Conservation (phyloP, 2,888 invertebrate species). For the Zygogramma bicolorata region DNA sequence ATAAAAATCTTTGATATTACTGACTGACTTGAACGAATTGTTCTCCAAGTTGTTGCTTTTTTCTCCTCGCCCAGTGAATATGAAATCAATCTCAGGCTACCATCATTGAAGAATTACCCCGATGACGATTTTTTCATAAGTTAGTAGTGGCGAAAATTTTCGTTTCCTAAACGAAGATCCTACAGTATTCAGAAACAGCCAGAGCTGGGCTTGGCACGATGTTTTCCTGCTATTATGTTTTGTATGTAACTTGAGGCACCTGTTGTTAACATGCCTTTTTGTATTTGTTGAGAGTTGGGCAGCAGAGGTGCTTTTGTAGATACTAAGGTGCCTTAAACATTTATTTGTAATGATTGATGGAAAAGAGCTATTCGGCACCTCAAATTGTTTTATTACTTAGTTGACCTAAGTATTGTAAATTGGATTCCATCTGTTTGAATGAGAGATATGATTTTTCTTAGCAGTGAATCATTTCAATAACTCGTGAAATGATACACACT, state of each 20-base stretch:
- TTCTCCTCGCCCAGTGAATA: neutral
- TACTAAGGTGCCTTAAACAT: conserved; percentile 49
- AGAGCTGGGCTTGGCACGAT: conserved; percentile 34
- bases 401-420: conserved; percentile 40
- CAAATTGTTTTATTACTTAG: conserved; percentile 42
- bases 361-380: conserved; percentile 44
- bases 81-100: neutral
- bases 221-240: conserved; percentile 28
- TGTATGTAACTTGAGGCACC: conserved; percentile 32
- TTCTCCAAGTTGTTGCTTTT: neutral
- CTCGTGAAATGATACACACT: neutral
- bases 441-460: neutral
- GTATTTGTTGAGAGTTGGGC: conserved; percentile 43
- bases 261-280: conserved; percentile 36
- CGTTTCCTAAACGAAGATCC: conserved; percentile 26
- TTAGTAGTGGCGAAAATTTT: conserved; percentile 33
- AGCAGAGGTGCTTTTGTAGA: conserved; percentile 43
- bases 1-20: too few species aligned
- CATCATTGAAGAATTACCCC: neutral
- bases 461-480: neutral
- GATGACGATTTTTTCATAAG: conserved; percentile 26
- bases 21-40: too few species aligned
- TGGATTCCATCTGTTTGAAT: conserved; percentile 10
- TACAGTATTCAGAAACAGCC: conserved; percentile 31
- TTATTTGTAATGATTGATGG: conserved; percentile 15